phyloP scores from a whole-genome alignment of 30 jellyfish, hydroid and myxozoan species.

The Catostylus mosaicus region DNA sequence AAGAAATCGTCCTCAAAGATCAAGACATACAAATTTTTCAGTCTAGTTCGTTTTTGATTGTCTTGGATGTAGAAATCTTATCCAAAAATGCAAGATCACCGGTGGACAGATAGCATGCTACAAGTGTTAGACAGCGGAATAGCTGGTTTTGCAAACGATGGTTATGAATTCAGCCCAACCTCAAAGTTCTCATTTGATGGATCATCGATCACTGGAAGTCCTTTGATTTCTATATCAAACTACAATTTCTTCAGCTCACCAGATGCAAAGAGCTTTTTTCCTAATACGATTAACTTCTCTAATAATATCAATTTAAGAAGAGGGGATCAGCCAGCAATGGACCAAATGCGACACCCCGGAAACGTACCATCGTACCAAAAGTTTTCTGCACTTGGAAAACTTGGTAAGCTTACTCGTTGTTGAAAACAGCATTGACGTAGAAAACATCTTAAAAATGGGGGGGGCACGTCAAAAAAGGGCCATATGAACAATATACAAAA shows the following conservation, averaged over 20 bases:
- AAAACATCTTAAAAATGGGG: too few species aligned
- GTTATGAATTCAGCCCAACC: neutral
- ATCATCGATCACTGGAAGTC: constrained; percentile 21
- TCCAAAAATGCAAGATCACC: constrained; percentile 13
- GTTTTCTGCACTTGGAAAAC: neutral
- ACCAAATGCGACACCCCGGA: neutral
- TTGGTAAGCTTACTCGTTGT: constrained; percentile 3
- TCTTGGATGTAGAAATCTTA: too few species aligned
- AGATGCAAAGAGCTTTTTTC: constrained; percentile 25
- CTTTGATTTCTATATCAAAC: constrained; percentile 46
- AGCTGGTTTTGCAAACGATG: neutral
- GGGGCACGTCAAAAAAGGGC: too few species aligned
- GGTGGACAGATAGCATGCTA: constrained; percentile 18
- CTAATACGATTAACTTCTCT: constrained; percentile 5
- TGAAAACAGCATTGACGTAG: too few species aligned
- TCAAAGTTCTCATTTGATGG: neutral
- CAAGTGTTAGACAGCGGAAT: constrained; percentile 32
- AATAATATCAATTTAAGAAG: neutral
- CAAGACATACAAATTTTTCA: neutral
- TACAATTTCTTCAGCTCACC: constrained; percentile 34
- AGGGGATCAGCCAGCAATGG: neutral
- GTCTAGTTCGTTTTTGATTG: too few species aligned
- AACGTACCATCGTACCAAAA: neutral
- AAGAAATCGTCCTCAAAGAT: neutral
- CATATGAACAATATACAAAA: too few species aligned